Evolutionary conservation across 2,113 vertebrate genomes (phyloP).

Genomic region (Tapirus terrestris): DNA sequence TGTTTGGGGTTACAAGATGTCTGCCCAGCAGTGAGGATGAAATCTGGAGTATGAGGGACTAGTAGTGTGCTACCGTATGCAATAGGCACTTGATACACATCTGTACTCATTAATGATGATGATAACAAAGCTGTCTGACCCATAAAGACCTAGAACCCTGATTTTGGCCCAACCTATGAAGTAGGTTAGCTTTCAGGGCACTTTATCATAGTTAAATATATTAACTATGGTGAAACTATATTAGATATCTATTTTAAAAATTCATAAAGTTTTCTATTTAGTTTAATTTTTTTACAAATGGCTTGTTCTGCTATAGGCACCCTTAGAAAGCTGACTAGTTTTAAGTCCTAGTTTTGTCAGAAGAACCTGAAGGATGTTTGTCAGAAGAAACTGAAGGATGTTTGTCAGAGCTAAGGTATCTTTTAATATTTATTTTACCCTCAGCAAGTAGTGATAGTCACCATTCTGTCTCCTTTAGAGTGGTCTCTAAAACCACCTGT

Average conservation of each 20-base stretch:
- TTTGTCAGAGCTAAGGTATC: not conserved
- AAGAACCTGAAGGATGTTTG: conserved; percentile 15
- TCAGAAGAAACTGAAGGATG: conserved; percentile 2
- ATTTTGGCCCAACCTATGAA: not conserved
- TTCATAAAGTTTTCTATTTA: not conserved
- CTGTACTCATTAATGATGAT: not conserved
- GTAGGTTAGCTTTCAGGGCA: not conserved
- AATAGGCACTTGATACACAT: not conserved
- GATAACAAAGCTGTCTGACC: not conserved
- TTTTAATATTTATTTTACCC: not conserved
- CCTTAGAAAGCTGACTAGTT: not conserved
- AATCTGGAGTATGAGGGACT: not conserved
- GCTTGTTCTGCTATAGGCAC: not conserved
- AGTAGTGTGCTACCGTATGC: not conserved
- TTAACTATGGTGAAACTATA: not conserved
- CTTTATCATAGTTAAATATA: not conserved
- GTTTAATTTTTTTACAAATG: not conserved
- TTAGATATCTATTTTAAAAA: not conserved
- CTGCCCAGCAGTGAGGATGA: not conserved
- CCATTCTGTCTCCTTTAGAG: not conserved
- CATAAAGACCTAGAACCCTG: not conserved
- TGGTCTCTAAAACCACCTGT: not conserved
- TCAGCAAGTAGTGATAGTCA: not conserved
- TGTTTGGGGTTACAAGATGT: not conserved
- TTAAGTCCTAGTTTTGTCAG: not conserved